A percentile compares a stretch with the other conserved stretches of the same genome.
phyloP scores from a whole-genome alignment of 2,797 vertebrate species.

The Fistularia tabacaria region DNA sequence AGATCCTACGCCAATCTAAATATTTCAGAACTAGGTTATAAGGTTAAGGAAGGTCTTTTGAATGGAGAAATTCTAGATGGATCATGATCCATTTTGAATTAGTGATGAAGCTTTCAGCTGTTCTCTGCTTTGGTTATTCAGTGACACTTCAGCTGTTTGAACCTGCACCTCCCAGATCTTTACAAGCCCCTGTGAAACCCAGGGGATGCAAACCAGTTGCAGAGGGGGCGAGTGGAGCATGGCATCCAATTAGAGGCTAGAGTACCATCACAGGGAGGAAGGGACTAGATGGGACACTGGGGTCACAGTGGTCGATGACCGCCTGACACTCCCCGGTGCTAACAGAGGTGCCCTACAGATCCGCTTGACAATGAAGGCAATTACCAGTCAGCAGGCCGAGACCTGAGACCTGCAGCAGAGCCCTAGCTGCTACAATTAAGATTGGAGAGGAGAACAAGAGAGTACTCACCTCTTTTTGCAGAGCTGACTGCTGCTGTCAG shows the following conservation, averaged over 20 bases:
- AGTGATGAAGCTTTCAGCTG: not conserved
- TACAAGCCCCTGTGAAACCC: not conserved
- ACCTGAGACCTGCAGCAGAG: slow-evolving; percentile 1
- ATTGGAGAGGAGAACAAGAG: not conserved
- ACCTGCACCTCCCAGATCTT: not conserved
- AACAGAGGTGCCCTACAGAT: slow-evolving; percentile 12
- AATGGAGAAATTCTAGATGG: not conserved
- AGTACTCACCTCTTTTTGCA: not conserved
- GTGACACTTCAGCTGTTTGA: slow-evolving; percentile 1
- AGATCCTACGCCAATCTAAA: no score
- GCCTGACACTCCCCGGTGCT: not conserved
- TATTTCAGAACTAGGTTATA: no score
- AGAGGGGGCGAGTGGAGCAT: slow-evolving; percentile 1
- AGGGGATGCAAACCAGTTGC: not conserved
- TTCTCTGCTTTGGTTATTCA: not conserved
- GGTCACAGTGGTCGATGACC: not conserved
- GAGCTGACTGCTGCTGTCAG: slow-evolving; percentile 1
- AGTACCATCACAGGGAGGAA: slow-evolving; percentile 2
- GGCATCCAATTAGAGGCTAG: slow-evolving; percentile 7
- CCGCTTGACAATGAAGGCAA: slow-evolving; percentile 45
- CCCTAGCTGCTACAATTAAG: not conserved
- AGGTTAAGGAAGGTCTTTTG: no score
- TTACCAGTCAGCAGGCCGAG: slow-evolving; percentile 44
- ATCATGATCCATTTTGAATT: not conserved
- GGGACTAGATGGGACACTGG: slow-evolving; percentile 2